Percentiles rank a stretch among this genome's conserved stretches.
These are phyloP conservation scores for Rhabditophanes sp. DNA, from an alignment of 2,888 invertebrate genomes.

Conservation along the genomic window DNA sequence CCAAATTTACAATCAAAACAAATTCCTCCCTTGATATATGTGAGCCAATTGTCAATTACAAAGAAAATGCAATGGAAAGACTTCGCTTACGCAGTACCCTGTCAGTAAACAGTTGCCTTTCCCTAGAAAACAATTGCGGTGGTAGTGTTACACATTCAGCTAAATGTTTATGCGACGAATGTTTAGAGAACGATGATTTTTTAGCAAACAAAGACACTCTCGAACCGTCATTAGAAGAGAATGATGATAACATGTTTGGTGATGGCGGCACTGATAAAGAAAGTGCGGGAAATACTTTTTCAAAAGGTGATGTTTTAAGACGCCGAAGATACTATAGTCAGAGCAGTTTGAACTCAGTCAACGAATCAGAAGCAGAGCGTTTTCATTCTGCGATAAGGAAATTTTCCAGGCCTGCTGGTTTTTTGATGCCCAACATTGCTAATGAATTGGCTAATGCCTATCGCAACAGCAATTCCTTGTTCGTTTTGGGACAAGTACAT, in stretches of 20 bases:
- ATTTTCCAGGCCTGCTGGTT: conserved; percentile 26
- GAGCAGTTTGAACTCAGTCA: neutral
- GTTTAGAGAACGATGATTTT: too few species aligned
- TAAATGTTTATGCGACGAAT: too few species aligned
- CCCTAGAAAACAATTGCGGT: conserved; percentile 3
- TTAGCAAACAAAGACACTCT: too few species aligned
- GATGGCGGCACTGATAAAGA: too few species aligned
- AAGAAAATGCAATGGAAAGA: conserved; percentile 19
- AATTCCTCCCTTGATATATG: conserved; percentile 3
- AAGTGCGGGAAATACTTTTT: too few species aligned
- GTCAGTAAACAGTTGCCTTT: conserved; percentile 8
- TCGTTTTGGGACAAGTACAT: conserved; percentile 51
- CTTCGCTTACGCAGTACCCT: conserved; percentile 15
- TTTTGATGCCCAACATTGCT: conserved; percentile 40
- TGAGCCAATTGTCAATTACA: conserved; percentile 6
- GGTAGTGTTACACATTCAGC: too few species aligned
- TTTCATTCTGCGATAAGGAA: conserved; percentile 25
- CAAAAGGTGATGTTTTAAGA: too few species aligned
- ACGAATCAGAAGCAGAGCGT: conserved; percentile 26
- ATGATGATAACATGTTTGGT: too few species aligned
- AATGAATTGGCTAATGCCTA: conserved; percentile 32
- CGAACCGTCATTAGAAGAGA: too few species aligned
- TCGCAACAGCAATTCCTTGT: conserved; percentile 31
- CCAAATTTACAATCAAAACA: conserved; percentile 3
- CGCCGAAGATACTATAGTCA: conserved; percentile 1